A percentile compares a stretch with the other conserved stretches of the same genome.
phyloP scores from a whole-genome alignment of 2,888 invertebrate genomes.

The Fragum sueziense region DNA sequence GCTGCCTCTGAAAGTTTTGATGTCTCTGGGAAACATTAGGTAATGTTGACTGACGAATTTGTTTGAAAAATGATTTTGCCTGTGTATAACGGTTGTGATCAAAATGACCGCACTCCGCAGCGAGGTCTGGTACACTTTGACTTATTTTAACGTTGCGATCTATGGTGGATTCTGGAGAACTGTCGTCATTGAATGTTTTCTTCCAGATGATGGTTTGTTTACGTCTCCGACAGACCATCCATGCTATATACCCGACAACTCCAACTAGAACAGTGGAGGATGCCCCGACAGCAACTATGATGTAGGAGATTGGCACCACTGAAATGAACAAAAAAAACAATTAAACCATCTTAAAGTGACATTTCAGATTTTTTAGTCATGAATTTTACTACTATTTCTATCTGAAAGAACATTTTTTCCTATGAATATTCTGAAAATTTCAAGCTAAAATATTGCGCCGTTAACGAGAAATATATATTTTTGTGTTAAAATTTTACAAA shows the following conservation, averaged over 20 bases:
- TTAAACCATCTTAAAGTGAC: too few relatives aligned
- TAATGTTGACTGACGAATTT: constrained; percentile 91
- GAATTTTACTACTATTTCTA: too few relatives aligned
- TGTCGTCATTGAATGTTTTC: constrained; percentile 44
- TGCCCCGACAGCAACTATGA: constrained; percentile 61
- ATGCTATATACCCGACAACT: constrained; percentile 64
- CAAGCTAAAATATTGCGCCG: too few relatives aligned
- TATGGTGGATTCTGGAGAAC: constrained; percentile 61
- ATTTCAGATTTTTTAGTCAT: too few relatives aligned
- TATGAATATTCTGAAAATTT: too few relatives aligned
- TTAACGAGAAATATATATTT: too few relatives aligned
- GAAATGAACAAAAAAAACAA: constrained; percentile 48
- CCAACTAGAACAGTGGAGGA: constrained; percentile 60
- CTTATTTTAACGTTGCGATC: constrained; percentile 73
- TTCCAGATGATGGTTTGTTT: constrained; percentile 51
- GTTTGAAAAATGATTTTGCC: constrained; percentile 78
- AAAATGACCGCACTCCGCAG: constrained; percentile 55
- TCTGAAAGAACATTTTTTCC: too few relatives aligned
- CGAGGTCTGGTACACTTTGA: constrained; percentile 79
- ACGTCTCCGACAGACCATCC: constrained; percentile 64
- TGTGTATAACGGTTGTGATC: constrained; percentile 49
- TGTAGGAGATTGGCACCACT: constrained; percentile 66
- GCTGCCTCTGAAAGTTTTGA: constrained; percentile 91
- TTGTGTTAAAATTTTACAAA: too few relatives aligned
- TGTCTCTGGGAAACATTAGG: constrained; percentile 92